Percentiles rank a stretch among this genome's conserved stretches.
These are phyloP conservation scores for Melieria omissa DNA, from an alignment of 2,888 invertebrate genomes.

Conservation along the genomic window DNA sequence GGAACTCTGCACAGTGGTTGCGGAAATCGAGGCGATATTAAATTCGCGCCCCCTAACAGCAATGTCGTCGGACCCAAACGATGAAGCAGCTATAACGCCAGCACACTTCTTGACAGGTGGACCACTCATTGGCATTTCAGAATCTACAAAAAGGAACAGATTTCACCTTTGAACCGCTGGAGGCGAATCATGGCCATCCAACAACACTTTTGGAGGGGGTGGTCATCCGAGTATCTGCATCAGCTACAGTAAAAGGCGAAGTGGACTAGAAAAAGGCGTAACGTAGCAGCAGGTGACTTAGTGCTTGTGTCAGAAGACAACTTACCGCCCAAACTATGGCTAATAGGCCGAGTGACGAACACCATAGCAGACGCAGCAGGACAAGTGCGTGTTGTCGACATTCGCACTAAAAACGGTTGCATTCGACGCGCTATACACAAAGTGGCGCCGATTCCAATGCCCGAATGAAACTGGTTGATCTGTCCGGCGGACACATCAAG, in stretches of 20 bases:
- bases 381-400: conserved; percentile 5
- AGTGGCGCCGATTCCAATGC: conserved; percentile 7
- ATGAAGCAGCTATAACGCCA: conserved; percentile 29
- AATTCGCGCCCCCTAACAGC: not conserved
- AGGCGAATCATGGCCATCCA: conserved; percentile 22
- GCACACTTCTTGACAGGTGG: conserved; percentile 36
- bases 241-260: not conserved
- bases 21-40: too few species aligned
- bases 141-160: conserved; percentile 25
- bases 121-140: conserved; percentile 20
- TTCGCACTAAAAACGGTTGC: conserved; percentile 11
- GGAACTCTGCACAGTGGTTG: too few species aligned
- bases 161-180: not conserved
- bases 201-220: conserved; percentile 26
- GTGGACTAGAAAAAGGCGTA: not conserved
- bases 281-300: not conserved
- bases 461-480: conserved; percentile 8
- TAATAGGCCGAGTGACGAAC: conserved; percentile 4
- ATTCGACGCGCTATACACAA: conserved; percentile 19
- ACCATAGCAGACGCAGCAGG: conserved; percentile 13
- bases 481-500: conserved; percentile 14
- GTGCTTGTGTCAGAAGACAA: not conserved
- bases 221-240: conserved; percentile 17
- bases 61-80: conserved; percentile 28
- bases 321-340: not conserved